These are phyloP conservation scores for Pelodytes ibericus DNA, from an alignment of 2,797 vertebrate species.

Conservation along the genomic window DNA sequence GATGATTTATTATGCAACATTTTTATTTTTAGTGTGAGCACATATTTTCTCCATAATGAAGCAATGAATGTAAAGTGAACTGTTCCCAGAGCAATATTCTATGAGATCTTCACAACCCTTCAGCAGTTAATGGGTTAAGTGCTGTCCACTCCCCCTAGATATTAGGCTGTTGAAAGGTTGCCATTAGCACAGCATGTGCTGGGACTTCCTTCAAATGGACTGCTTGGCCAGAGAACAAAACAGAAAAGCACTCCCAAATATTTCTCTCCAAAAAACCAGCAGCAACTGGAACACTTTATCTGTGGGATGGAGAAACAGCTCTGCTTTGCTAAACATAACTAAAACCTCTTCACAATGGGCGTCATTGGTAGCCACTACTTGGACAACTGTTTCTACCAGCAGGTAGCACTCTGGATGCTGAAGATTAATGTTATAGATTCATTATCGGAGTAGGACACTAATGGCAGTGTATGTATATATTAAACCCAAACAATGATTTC, in stretches of 20 bases:
- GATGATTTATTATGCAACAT: background rate
- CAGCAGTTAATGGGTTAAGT: conserved; percentile 20
- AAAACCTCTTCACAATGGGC: conserved; percentile 37
- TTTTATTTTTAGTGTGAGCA: background rate
- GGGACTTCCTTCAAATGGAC: conserved; percentile 51
- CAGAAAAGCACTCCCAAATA: conserved; percentile 46
- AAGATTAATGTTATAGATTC: background rate
- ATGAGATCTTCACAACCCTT: background rate
- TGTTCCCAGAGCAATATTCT: background rate
- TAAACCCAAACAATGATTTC: background rate
- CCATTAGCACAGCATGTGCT: conserved; percentile 32
- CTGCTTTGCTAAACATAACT: conserved; percentile 43
- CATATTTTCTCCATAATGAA: background rate
- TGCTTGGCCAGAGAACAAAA: conserved; percentile 52
- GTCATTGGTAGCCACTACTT: conserved; percentile 11
- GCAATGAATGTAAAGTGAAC: background rate
- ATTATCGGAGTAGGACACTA: background rate
- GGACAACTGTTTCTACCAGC: background rate
- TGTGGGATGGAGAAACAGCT: conserved; percentile 18
- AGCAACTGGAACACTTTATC: conserved; percentile 56
- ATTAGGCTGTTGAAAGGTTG: conserved; percentile 34
- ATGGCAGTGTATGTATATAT: background rate
- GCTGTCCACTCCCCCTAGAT: background rate
- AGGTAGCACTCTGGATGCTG: background rate
- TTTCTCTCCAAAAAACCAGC: conserved; percentile 34